Percentiles rank a stretch among this genome's conserved stretches.
phyloP scores from a whole-genome alignment of 2,797 vertebrate genomes.

The Channallabes apus region DNA sequence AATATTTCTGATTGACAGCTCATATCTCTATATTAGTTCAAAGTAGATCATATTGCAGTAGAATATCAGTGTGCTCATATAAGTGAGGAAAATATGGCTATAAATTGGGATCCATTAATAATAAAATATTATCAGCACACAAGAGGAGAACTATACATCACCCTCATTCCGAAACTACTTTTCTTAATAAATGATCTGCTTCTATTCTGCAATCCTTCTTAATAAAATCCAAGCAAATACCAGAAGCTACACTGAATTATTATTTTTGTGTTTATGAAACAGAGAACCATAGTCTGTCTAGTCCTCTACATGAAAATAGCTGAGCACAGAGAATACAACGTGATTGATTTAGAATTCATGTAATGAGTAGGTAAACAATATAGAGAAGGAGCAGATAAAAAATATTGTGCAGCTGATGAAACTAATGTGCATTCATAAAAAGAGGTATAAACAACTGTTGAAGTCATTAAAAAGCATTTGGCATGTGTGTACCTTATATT shows the following conservation, averaged over 20 bases:
- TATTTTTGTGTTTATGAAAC: not conserved
- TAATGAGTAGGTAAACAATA: not conserved
- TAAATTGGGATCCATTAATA: too few species aligned
- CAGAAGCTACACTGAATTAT: not conserved
- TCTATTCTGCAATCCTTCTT: not conserved
- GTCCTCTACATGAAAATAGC: not conserved
- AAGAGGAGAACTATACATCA: not conserved
- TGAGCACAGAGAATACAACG: not conserved
- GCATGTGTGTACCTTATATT: not conserved
- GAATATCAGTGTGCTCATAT: too few species aligned
- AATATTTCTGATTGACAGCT: too few species aligned
- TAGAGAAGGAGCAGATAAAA: not conserved
- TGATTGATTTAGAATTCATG: not conserved
- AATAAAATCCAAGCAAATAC: constrained; percentile 4
- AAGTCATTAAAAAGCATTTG: not conserved
- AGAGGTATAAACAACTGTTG: too few species aligned
- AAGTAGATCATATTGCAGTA: too few species aligned
- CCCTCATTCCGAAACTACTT: not conserved
- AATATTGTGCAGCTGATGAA: constrained; percentile 2
- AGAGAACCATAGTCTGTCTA: not conserved
- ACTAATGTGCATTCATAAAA: not conserved
- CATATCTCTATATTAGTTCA: too few species aligned
- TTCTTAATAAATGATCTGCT: not conserved
- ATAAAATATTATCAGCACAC: too few species aligned
- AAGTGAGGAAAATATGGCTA: too few species aligned